Conservation (phyloP, 2,113 vertebrate species). For the Bettongia penicillata region DNA sequence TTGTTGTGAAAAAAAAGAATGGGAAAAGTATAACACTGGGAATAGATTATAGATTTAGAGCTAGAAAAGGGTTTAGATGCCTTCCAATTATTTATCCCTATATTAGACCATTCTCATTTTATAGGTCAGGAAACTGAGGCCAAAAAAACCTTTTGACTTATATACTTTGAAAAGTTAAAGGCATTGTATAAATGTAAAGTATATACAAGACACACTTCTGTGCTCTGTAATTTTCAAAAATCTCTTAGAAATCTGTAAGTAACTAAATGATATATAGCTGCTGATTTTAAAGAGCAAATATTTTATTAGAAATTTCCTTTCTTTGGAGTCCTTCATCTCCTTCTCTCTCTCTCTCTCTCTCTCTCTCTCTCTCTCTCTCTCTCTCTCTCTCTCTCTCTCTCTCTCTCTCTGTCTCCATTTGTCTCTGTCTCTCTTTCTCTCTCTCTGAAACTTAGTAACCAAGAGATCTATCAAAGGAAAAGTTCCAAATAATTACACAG, state of each 20-base stretch:
- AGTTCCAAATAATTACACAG: background rate
- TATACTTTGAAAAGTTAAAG: background rate
- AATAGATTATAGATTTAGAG: background rate
- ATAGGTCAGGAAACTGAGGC: background rate
- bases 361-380: background rate
- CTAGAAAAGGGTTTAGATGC: background rate
- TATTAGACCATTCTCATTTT: background rate
- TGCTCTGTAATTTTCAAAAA: background rate
- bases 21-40: background rate
- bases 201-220: background rate
- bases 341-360: no score
- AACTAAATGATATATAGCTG: background rate
- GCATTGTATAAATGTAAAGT: background rate
- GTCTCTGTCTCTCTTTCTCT: no score
- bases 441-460: background rate
- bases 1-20: background rate
- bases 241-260: background rate
- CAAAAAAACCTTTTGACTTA: background rate
- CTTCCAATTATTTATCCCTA: background rate
- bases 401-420: no score
- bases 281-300: background rate
- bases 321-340: background rate
- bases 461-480: background rate
- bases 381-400: no score
- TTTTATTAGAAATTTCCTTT: background rate